Conservation (phyloP, 1,140 invertebrate species). For the Contarinia nasturtii region DNA sequence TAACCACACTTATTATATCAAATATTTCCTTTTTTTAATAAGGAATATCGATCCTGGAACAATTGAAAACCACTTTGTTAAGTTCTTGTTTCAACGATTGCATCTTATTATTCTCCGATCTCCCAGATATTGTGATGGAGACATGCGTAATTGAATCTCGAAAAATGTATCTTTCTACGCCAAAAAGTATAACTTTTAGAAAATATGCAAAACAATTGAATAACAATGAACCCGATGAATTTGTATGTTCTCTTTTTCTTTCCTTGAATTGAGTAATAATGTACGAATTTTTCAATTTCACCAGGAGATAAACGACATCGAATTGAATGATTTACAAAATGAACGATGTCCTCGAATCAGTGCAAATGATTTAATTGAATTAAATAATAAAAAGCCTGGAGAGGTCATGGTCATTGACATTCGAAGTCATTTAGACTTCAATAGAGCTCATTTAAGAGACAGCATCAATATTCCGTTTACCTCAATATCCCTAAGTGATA, state of each 20-base stretch:
- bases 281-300: constrained; percentile 14
- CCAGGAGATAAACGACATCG: constrained; percentile 51
- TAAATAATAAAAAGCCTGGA: constrained; percentile 40
- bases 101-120: constrained; percentile 88
- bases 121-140: constrained; percentile 95
- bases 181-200: constrained; percentile 70
- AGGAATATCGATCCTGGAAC: constrained; percentile 80
- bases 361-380: constrained; percentile 58
- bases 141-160: constrained; percentile 77
- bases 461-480: constrained; percentile 77
- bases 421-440: constrained; percentile 48
- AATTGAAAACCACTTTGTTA: constrained; percentile 66
- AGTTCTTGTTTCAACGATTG: constrained; percentile 93
- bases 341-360: constrained; percentile 70
- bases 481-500: constrained; percentile 46
- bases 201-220: constrained; percentile 26
- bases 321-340: constrained; percentile 41
- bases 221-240: constrained; percentile 16
- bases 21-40: too few species aligned
- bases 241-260: constrained; percentile 21
- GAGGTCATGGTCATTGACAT: constrained; percentile 62
- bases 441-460: constrained; percentile 48
- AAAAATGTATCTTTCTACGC: constrained; percentile 68
- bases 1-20: too few species aligned
- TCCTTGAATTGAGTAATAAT: not conserved